phyloP scores from a whole-genome alignment of 53 echinoderm and acorn worm species.

The Astropecten irregularis region DNA sequence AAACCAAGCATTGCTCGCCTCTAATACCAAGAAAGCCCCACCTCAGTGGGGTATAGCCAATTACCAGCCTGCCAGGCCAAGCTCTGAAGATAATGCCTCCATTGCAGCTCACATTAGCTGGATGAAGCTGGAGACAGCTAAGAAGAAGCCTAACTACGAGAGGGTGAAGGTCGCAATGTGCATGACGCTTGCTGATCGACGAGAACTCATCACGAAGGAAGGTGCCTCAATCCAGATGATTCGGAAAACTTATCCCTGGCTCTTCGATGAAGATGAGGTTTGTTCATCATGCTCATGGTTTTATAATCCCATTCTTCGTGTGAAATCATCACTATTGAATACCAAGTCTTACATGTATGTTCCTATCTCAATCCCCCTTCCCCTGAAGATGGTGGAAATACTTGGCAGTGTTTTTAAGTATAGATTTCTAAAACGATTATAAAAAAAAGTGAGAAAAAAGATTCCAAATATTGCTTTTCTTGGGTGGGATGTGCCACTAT shows the following conservation, averaged over 20 bases:
- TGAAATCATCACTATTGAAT: too few species aligned
- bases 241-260: constrained; percentile 20
- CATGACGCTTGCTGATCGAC: constrained; percentile 1
- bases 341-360: too few species aligned
- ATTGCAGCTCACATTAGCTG: constrained; percentile 21
- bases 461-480: too few species aligned
- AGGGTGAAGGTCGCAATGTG: not conserved
- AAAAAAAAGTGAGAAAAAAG: too few species aligned
- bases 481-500: too few species aligned
- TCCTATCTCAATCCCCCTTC: too few species aligned
- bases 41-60: constrained; percentile 35
- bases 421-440: too few species aligned
- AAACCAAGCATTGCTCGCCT: too few species aligned
- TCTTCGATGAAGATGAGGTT: constrained; percentile 51
- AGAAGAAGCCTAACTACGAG: constrained; percentile 53
- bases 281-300: not conserved
- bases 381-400: too few species aligned
- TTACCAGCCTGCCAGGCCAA: constrained; percentile 23
- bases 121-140: constrained; percentile 22
- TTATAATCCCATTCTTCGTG: too few species aligned
- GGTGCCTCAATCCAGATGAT: not conserved
- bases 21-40: too few species aligned
- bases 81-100: constrained; percentile 39
- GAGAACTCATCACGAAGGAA: not conserved
- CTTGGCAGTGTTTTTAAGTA: too few species aligned